Evolutionary conservation across 2,113 vertebrate genomes (phyloP), one percentile per base, ranked within the genome.

Genomic region (Macroglossus sobrinus): DNA sequence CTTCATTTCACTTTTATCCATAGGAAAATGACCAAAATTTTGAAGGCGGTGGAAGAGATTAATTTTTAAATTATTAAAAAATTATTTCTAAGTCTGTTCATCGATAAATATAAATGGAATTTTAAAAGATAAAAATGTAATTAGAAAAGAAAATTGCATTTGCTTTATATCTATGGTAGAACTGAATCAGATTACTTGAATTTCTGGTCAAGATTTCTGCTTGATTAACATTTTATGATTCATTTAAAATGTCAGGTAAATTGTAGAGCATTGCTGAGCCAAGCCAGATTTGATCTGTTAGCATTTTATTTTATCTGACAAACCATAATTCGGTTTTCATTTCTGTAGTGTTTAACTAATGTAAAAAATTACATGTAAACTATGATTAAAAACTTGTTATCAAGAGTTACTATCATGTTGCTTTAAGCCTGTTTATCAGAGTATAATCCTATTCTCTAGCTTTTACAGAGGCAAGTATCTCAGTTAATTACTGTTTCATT

Each of bases 401-500:
- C 91, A 97, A 96, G 93, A 47, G 40, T 89, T 98, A 81, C 88
- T 91, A 94, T 97, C 96, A 95, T 74, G 93, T 91, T 98, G 76
- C 93, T 98, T 97, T 98, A 98, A 98, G 78, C 93, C 94, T 97
- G 93, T 97, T 98, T 98, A 97, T 97, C 64, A 86, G 81, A 96
- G 81, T 50, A 86, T 97, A 98, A 98, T 97, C 93, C 84, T 84
- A 84, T 97, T 96, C 96, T 97, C 97, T 78, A 94, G 43, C 93
- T 98, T 98, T 97, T 97, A 94, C 97, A 61, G 97, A 95, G 92
- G 89, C 92, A 97, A 97, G 87, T 96, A 91, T 97, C 96, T 98
- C 94, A 87, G 95, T 98, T 98, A 98, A 98, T 98, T 98, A 97
- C 95, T 94, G 66, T 97, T 98, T 97, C 98, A 94, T 97, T 97